Conservation (phyloP, 2,113 vertebrate species). For the Paradisaea rubra region DNA sequence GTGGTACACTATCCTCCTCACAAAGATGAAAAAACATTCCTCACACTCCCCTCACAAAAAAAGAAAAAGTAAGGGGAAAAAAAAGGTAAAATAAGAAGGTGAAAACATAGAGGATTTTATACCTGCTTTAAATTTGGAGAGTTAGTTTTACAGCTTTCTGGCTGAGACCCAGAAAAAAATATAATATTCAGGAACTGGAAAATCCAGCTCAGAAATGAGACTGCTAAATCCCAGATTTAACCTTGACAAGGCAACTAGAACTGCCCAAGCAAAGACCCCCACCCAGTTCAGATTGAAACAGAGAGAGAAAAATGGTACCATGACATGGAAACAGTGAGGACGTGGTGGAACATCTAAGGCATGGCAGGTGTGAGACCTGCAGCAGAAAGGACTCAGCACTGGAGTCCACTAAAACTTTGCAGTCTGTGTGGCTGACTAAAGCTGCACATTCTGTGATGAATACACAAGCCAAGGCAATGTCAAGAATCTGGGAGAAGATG, state of each 20-base stretch:
- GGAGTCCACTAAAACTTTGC: background rate
- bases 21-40: background rate
- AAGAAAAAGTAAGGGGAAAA: no score
- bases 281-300: background rate
- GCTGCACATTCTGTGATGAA: background rate
- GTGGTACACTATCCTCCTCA: background rate
- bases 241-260: background rate
- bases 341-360: background rate
- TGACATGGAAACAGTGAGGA: background rate
- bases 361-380: background rate
- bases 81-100: background rate
- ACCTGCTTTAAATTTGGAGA: background rate
- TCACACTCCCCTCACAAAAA: background rate
- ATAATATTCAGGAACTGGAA: background rate
- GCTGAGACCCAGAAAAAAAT: background rate
- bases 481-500: background rate
- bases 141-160: background rate
- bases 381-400: background rate
- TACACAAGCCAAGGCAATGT: background rate
- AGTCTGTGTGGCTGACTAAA: background rate
- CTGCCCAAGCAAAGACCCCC: background rate
- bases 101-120: background rate
- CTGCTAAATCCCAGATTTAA: background rate
- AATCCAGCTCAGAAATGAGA: background rate
- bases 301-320: accelerated